Evolutionary conservation across 2,888 invertebrate genomes (phyloP).

Genomic region (Endotricha flammealis): DNA sequence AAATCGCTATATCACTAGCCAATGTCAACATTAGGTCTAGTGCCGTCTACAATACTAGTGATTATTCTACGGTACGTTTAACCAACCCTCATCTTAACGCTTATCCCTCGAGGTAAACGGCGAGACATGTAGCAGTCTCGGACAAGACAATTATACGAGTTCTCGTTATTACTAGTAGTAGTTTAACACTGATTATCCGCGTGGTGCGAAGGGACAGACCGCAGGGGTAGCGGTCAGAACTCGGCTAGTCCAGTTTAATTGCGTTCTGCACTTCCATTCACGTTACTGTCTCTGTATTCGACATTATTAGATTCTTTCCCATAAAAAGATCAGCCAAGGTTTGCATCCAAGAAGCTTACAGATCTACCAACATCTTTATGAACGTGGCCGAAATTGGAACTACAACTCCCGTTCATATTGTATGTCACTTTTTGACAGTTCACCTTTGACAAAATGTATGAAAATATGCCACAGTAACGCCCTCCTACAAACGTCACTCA

Average conservation of each 20-base stretch:
- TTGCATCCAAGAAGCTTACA: no score
- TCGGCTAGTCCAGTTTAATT: slow-evolving; percentile 40
- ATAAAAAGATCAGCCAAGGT: no score
- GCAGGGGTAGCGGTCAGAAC: slow-evolving; percentile 32
- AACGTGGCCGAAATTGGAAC: no score
- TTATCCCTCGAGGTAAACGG: not conserved
- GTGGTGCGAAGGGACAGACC: slow-evolving; percentile 36
- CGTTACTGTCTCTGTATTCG: slow-evolving; percentile 19
- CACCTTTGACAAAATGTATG: no score
- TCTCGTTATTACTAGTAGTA: slow-evolving; percentile 24
- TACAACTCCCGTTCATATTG: no score
- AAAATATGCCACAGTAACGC: no score
- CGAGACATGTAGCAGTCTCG: slow-evolving; percentile 11
- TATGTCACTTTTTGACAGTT: no score
- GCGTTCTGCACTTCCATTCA: slow-evolving; percentile 28
- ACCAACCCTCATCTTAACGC: not conserved
- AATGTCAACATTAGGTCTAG: no score
- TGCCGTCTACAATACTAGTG: not conserved
- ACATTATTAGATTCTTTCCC: no score
- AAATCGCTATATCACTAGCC: no score
- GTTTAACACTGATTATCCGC: slow-evolving; percentile 45
- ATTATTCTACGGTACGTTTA: not conserved
- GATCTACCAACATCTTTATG: no score
- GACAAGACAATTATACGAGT: slow-evolving; percentile 25
- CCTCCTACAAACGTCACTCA: no score